Evolutionary conservation across 2,797 vertebrate genomes (phyloP).

Genomic region (Helostoma temminkii): DNA sequence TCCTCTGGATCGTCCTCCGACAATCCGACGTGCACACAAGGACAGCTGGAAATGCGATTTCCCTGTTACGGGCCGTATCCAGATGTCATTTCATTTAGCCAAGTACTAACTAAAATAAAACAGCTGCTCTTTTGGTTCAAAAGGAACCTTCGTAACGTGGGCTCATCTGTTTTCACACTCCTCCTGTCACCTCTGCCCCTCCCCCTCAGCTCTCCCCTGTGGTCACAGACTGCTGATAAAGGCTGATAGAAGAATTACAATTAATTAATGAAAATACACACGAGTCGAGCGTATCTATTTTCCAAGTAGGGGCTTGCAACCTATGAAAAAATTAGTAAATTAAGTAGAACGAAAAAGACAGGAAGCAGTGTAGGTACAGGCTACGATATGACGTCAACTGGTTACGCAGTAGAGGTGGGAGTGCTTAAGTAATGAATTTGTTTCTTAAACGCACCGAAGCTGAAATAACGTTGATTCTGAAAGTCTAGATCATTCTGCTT

Average conservation of each 20-base stretch:
- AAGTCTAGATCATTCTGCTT: no score
- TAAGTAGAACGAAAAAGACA: not conserved
- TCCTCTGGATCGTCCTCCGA: no score
- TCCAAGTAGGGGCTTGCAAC: accelerated
- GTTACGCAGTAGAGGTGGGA: no score
- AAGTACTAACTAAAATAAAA: not conserved
- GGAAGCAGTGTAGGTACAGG: not conserved
- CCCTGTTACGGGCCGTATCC: not conserved
- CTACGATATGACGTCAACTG: conserved; percentile 13
- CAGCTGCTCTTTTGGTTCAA: conserved; percentile 10
- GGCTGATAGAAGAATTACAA: no score
- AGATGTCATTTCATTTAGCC: conserved; percentile 51
- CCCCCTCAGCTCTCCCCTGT: conserved; percentile 29
- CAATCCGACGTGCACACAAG: conserved; percentile 73
- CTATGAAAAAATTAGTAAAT: not conserved
- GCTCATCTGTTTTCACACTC: conserved; percentile 50
- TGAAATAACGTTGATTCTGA: no score
- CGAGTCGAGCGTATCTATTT: accelerated
- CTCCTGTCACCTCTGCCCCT: conserved; percentile 40
- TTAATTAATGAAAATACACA: no score
- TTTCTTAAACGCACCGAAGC: no score
- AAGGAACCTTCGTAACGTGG: conserved; percentile 29
- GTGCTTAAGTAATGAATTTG: no score
- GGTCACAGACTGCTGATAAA: no score
- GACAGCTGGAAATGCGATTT: conserved; percentile 54